Base-by-base conservation (phyloP, 2,113 vertebrate species). In the Vireo altiloquus region DNA sequence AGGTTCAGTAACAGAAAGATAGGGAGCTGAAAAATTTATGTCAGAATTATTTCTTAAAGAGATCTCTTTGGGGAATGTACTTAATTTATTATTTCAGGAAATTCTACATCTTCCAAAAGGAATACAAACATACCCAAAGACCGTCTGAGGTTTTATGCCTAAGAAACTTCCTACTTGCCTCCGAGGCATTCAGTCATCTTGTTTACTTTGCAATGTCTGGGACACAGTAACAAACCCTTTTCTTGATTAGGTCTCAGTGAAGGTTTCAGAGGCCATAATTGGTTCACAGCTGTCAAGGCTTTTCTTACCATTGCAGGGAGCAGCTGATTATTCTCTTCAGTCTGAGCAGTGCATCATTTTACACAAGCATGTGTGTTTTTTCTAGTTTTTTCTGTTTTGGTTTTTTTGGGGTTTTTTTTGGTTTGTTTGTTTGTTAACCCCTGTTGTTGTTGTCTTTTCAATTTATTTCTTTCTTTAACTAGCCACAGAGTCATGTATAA, bases 221-320 rank as follows among this genome's bases (percentile, higher is more conserved):
- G 94, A 89, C 69, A 88, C 76, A 89, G 92, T 91, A 95, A 91
- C 83, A 94, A 96, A 95, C 87, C 61, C 52, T 92, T 88, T 63
- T 91, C 78, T 90, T 97, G 87, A 92, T 87, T 92, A 95, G 77
- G 61, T 47, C 71, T 92, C 18, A 1, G 74, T 93, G 66, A 95
- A 72, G 18, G 82, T 95, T 97, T 95, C 79, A 92, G 65, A 59
- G 50, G 33, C 83, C 42, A 12, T 94, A 97, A 95, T 78, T 92
- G 72, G 75, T 92, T 94, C 40, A 44, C 96, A 97, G 91, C 94
- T 97, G 94, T 94, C 78, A 95, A 91, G 47, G 40, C 35, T 96
- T 94, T 95, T 84, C 90, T 93, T 87, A 75, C 47, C 44, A 54
- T 56, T 83, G 15, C 71, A 82, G 28, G 27, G 57, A 93, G 88